These are phyloP conservation scores for Podocnemis expansa DNA, from an alignment of 2,113 vertebrate genomes.

Conservation along the genomic window DNA sequence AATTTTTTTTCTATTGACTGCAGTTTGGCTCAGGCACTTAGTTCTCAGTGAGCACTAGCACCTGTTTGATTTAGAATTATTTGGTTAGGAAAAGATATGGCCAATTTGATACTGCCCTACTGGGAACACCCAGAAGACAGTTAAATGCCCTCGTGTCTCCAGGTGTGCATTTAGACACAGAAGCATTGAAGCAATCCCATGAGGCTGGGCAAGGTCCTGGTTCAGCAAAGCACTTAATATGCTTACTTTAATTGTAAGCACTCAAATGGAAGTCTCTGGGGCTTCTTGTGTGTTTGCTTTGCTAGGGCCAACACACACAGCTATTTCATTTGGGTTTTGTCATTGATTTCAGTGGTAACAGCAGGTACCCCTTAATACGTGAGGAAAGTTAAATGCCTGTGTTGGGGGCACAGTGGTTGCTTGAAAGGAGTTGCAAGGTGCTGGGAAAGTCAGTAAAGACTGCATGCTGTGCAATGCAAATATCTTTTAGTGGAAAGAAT, in stretches of 20 bases:
- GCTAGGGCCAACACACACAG: background rate
- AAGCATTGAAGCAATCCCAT: background rate
- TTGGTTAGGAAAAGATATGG: fast-evolving
- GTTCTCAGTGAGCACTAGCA: background rate
- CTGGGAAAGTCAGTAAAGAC: background rate
- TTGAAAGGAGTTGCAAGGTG: background rate
- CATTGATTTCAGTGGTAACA: background rate
- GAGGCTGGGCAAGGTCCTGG: background rate
- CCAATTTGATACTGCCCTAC: background rate
- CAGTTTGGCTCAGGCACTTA: background rate
- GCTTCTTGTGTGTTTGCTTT: background rate
- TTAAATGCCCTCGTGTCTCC: background rate
- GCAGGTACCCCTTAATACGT: fast-evolving
- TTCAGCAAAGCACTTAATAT: fast-evolving
- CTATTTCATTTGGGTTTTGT: background rate
- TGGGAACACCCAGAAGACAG: background rate
- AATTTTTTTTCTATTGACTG: background rate
- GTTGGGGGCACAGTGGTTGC: background rate
- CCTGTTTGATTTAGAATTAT: background rate
- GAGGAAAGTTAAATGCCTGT: fast-evolving
- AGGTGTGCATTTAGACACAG: fast-evolving
- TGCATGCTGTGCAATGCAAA: background rate
- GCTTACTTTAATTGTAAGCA: background rate
- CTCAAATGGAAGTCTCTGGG: background rate
- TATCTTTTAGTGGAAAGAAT: background rate